Evolutionary conservation across 2,113 vertebrate species (phyloP).

Genomic region (Solea solea): DNA sequence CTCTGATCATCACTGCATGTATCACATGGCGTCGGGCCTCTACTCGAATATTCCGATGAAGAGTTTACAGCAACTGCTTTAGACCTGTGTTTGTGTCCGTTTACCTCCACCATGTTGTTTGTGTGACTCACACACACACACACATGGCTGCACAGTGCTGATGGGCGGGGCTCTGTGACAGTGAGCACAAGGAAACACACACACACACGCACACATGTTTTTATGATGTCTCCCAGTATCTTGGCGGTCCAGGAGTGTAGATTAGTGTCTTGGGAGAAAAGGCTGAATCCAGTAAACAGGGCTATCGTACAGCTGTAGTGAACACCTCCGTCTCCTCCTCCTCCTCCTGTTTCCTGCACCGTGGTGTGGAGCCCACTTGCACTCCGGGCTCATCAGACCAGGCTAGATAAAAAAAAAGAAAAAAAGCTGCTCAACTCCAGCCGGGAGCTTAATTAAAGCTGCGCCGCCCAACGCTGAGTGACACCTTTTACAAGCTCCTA

Average conservation of each 20-base stretch:
- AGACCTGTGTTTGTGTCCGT: conserved; percentile 29
- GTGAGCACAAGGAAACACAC: conserved; percentile 42
- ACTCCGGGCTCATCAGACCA: conserved; percentile 67
- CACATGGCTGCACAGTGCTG: conserved; percentile 54
- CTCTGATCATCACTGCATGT: conserved; percentile 59
- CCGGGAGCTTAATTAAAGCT: conserved; percentile 86
- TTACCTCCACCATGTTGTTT: conserved; percentile 46
- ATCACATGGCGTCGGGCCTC: conserved; percentile 44
- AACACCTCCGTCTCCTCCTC: conserved; percentile 24
- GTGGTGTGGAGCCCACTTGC: conserved; percentile 26
- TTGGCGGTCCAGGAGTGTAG: conserved; percentile 40
- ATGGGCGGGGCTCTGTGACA: conserved; percentile 67
- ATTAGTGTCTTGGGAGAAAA: conserved; percentile 38
- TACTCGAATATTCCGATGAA: not conserved
- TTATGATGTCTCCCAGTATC: conserved; percentile 47
- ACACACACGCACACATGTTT: conserved; percentile 33
- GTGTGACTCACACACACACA: conserved; percentile 15
- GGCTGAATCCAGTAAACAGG: conserved; percentile 48
- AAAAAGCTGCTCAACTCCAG: conserved; percentile 77
- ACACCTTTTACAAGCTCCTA: conserved; percentile 77
- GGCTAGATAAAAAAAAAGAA: conserved; percentile 58
- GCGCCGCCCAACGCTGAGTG: conserved; percentile 56
- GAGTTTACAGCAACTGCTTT: conserved; percentile 14
- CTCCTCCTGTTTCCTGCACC: conserved; percentile 35
- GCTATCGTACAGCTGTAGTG: conserved; percentile 48